Conservation (phyloP, 2,797 vertebrate genomes). For the Pseudochaenichthys georgianus region DNA sequence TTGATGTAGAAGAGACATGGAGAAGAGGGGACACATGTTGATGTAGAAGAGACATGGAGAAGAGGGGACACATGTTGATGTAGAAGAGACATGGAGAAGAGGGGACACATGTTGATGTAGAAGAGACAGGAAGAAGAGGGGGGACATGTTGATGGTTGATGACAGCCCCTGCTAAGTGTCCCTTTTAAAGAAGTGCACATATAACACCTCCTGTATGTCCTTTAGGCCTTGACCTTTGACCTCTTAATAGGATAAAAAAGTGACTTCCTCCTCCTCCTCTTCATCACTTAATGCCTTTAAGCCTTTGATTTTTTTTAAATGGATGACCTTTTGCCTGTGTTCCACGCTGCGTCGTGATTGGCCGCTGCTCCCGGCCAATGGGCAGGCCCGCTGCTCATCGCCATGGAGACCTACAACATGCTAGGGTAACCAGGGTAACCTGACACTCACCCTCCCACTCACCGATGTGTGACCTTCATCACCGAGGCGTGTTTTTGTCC, state of each 20-base stretch:
- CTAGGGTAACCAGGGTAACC: slow-evolving; percentile 83
- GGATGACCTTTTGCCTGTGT: slow-evolving; percentile 52
- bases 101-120: too few species aligned
- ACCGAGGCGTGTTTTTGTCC: slow-evolving; percentile 12
- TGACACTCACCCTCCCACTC: slow-evolving; percentile 80
- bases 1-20: too few species aligned
- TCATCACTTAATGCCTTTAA: too few species aligned
- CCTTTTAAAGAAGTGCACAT: not conserved
- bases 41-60: too few species aligned
- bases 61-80: too few species aligned
- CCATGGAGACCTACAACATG: slow-evolving; percentile 89
- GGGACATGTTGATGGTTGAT: too few species aligned
- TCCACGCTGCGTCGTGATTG: slow-evolving; percentile 89
- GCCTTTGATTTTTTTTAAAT: too few species aligned
- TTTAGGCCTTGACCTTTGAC: slow-evolving; percentile 19
- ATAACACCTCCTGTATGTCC: too few species aligned
- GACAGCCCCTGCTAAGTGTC: too few species aligned
- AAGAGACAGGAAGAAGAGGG: too few species aligned
- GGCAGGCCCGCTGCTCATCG: slow-evolving; percentile 84
- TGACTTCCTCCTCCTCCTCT: not conserved
- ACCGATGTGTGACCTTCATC: slow-evolving; percentile 72
- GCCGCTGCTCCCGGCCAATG: slow-evolving; percentile 90
- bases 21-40: too few species aligned
- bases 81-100: too few species aligned
- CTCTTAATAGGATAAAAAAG: not conserved